These are phyloP conservation scores for Acanthochromis polyacanthus DNA, from an alignment of 2,113 vertebrate genomes.

Conservation along the genomic window DNA sequence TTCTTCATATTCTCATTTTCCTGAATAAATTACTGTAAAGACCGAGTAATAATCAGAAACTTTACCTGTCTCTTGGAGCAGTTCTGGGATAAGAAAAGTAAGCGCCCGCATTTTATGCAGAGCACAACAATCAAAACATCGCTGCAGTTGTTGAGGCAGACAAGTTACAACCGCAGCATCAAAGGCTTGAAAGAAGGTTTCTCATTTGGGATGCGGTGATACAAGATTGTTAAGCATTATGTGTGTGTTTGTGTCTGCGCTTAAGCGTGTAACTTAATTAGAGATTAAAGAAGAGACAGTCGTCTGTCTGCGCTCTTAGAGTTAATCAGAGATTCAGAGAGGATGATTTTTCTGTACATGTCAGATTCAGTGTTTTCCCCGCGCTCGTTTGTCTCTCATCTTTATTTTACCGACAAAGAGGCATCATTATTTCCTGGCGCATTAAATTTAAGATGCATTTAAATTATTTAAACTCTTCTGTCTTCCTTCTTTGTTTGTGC, in stretches of 20 bases:
- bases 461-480: constrained; percentile 16
- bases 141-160: constrained; percentile 17
- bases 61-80: not conserved
- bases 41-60: not conserved
- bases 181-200: constrained; percentile 2
- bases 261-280: constrained; percentile 17
- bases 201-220: constrained; percentile 11
- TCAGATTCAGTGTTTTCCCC: constrained; percentile 1
- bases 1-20: not conserved
- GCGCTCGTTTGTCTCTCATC: constrained; percentile 6
- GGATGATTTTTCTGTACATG: not conserved
- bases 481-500: not conserved
- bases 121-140: constrained; percentile 8
- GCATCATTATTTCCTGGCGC: constrained; percentile 1
- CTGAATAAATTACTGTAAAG: not conserved
- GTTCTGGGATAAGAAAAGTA: constrained; percentile 17
- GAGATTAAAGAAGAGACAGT: constrained; percentile 11
- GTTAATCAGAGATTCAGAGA: constrained; percentile 23
- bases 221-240: not conserved
- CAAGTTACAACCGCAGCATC: constrained; percentile 5
- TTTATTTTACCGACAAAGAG: constrained; percentile 22
- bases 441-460: constrained; percentile 31
- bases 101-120: constrained; percentile 18
- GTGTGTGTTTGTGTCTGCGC: not conserved
- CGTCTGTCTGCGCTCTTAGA: constrained; percentile 3